A percentile compares a stretch with the other conserved stretches of the same genome.
phyloP scores from a whole-genome alignment of 2,797 vertebrate genomes.

The Sternarchorhynchus goeldii region DNA sequence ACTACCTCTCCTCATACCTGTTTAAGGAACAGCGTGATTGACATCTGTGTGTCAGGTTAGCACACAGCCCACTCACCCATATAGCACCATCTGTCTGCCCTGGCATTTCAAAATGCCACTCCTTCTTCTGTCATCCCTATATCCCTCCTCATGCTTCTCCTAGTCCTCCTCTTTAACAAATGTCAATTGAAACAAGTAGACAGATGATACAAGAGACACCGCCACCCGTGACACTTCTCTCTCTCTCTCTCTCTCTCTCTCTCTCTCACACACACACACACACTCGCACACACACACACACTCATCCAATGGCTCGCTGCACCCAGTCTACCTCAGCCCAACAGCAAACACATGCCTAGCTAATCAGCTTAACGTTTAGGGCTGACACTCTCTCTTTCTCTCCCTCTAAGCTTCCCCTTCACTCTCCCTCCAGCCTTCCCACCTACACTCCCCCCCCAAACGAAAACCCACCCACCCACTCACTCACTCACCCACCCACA shows the following conservation, averaged over 20 bases:
- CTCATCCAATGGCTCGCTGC: conserved; percentile 67
- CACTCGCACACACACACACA: conserved; percentile 44
- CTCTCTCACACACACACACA: conserved; percentile 39
- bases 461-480: conserved; percentile 75
- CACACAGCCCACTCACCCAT: conserved; percentile 60
- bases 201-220: conserved; percentile 57
- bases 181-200: conserved; percentile 61
- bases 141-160: conserved; percentile 37
- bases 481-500: conserved; percentile 66
- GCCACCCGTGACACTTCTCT: conserved; percentile 19
- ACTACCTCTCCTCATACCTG: conserved; percentile 21
- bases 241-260: background rate
- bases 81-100: conserved; percentile 60
- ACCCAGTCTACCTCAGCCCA: conserved; percentile 73
- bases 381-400: conserved; percentile 63
- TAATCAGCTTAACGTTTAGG: conserved; percentile 94
- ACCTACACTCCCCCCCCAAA: conserved; percentile 23
- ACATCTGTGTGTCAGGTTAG: conserved; percentile 81
- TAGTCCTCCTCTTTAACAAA: conserved; percentile 54
- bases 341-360: conserved; percentile 85
- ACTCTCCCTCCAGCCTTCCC: background rate
- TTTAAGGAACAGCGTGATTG: conserved; percentile 72
- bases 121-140: conserved; percentile 41
- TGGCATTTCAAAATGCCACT: conserved; percentile 51
- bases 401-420: conserved; percentile 50